Evolutionary conservation across 2,113 vertebrate genomes (phyloP), one percentile per base, ranked within the genome.

Genomic region (Monopterus albus): DNA sequence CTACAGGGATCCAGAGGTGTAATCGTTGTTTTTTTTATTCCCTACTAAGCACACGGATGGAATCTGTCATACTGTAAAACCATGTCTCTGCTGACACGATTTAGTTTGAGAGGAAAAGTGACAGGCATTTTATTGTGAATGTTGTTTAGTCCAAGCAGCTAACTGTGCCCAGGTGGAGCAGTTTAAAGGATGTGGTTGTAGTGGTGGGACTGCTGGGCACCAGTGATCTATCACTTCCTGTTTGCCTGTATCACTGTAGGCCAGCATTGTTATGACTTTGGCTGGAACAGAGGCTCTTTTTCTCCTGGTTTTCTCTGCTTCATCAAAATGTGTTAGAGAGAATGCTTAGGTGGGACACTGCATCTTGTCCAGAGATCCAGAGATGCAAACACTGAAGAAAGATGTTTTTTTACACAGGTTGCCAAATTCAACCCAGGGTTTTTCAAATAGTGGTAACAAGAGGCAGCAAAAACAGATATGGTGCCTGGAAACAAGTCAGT

Each of bases 181-280:
- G 83, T 87, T 86, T 83, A 78, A 60, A 75, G 75, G 81, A 78
- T 90, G 90, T 60, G 89, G 89, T 85, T 76, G 68, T 28, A 29
- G 87, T 76, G 90, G 90, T 76, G 85, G 83, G 88, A 91, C 90
- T 87, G 82, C 62, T 60, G 82, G 88, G 88, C 87, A 87, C 86
- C 90, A 69, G 59, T 78, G 63, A 81, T 72, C 75, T 66, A 38
- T 76, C 84, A 67, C 76, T 77, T 78, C 73, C 71, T 82, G 81
- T 62, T 45, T 58, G 73, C 72, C 40, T 45, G 49, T 50, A 2
- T 82, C 80, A 83, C 85, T 14, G 49, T 85, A 78, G 90, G 11
- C 35, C 74, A 73, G 67, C 72, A 47, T 38, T 25, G 25, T 63
- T 71, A 33, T 38, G 70, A 72, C 69, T 78, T 45, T 82, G 59